Conservation (phyloP, 2,888 invertebrate species). For the Beris chalybata region DNA sequence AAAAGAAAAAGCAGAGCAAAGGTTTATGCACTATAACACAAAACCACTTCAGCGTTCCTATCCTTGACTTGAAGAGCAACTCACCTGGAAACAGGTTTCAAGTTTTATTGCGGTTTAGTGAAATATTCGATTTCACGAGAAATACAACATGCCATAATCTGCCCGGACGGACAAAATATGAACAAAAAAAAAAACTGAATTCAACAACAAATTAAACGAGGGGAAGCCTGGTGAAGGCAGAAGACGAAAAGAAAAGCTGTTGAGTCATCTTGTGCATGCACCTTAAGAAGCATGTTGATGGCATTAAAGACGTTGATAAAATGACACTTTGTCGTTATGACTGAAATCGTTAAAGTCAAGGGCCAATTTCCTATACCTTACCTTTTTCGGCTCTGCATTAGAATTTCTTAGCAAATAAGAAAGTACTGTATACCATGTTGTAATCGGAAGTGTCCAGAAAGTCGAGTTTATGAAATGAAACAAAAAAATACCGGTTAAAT, state of each 20-base stretch:
- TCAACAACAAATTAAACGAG: background rate
- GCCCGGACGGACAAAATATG: background rate
- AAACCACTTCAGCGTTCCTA: conserved; percentile 22
- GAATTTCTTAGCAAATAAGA: too few relatives aligned
- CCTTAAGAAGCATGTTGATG: background rate
- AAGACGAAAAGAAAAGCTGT: conserved; percentile 5
- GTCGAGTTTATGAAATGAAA: too few relatives aligned
- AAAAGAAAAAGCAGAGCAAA: conserved; percentile 27
- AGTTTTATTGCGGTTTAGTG: conserved; percentile 27
- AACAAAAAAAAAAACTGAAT: background rate
- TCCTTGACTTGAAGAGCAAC: conserved; percentile 30
- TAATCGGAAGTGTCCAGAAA: too few relatives aligned
- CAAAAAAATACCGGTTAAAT: too few relatives aligned
- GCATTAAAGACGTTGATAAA: conserved; percentile 9
- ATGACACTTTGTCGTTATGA: background rate
- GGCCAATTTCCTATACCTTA: too few relatives aligned
- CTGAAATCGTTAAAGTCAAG: too few relatives aligned
- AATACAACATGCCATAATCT: conserved; percentile 5
- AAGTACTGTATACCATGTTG: too few relatives aligned
- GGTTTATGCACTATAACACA: conserved; percentile 22
- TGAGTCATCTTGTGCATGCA: conserved; percentile 9
- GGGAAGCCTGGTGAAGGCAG: background rate
- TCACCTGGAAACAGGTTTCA: conserved; percentile 27
- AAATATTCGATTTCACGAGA: conserved; percentile 26
- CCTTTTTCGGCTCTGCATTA: too few relatives aligned